Conservation (phyloP, 30 jellyfish, hydroid and myxozoan species). For the Cassiopea andromeda region DNA sequence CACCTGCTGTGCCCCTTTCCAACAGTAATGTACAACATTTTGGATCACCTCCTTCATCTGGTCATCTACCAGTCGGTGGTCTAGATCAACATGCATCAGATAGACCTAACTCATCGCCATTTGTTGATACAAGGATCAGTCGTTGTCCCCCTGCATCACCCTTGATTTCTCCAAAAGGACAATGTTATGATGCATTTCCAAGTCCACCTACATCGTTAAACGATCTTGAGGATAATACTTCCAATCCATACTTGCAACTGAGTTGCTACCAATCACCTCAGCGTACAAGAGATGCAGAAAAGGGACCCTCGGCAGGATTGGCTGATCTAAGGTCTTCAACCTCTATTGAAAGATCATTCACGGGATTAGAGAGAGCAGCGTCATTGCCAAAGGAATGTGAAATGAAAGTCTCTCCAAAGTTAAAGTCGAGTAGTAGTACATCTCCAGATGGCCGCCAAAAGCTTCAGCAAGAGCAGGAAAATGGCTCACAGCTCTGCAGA, state of each 20-base stretch:
- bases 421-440: neutral
- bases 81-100: conserved; percentile 26
- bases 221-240: neutral
- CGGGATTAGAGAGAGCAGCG: conserved; percentile 8
- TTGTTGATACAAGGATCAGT: conserved; percentile 25
- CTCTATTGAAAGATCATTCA: conserved; percentile 8
- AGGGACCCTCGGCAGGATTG: conserved; percentile 12
- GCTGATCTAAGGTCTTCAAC: neutral
- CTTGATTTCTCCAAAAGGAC: conserved; percentile 41
- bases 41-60: conserved; percentile 14
- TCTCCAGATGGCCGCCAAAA: neutral
- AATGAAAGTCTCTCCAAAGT: neutral
- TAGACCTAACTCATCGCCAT: conserved; percentile 54
- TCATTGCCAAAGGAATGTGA: conserved; percentile 30
- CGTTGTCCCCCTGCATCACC: conserved; percentile 28
- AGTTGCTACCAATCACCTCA: conserved; percentile 27
- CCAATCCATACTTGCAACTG: conserved; percentile 1
- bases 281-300: neutral
- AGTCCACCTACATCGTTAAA: conserved; percentile 2
- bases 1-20: conserved; percentile 14
- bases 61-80: conserved; percentile 16
- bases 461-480: neutral
- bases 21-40: conserved; percentile 20
- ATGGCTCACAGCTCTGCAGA: neutral
- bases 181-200: neutral